Evolutionary conservation across 1,140 invertebrate genomes (phyloP), one percentile per base, ranked within the genome.

Genomic region (Probaryconus sp.): DNA sequence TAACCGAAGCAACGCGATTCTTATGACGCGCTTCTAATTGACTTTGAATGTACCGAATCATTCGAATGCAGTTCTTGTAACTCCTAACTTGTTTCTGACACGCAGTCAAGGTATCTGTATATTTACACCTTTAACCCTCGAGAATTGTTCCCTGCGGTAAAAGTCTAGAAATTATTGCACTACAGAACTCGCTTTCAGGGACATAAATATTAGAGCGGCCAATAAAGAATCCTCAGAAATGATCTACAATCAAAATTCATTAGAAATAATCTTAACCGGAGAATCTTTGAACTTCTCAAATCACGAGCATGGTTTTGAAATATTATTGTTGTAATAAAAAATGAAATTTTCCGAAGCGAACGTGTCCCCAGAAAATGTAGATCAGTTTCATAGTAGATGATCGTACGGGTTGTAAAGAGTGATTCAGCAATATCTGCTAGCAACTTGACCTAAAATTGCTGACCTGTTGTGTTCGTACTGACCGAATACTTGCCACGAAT

Each of bases 401-500:
- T 65, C 53, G 28, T 3, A 4, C 30, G 18, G 9, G 9, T 43
- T 24, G 24, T 42, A 20, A 45, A 48, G 35, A 13, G 47, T 71
- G 67, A 76, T 68, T 71, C 58, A 51, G 67, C 60, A 28, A 43
- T 55, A 67, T 45, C 53, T 53, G 42, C 65, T 43, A 42, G 53
- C 67, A 65, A 56, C 40, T 58, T 71, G 67, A 68, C 74, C 68
- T 70, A 50, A 76, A 75, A 75, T 65, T 51, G 48, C 24, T 55
- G 61, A 65, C 48, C 55, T 24, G 60, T 56, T 31, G 35, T 26
- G 45, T 35, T 40, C 31, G 11, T 14, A 40, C 51, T 55, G 26
- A 55, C 51, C 40, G 61, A 53, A 48, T 48, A 51, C 50, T 65
- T 65, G 42, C 40, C 13, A 28, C 51, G 51, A 67, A 58, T 58